Evolutionary conservation across 2,888 invertebrate genomes (phyloP), one percentile per base, ranked within the genome.

Genomic region (Folsomia candida): DNA sequence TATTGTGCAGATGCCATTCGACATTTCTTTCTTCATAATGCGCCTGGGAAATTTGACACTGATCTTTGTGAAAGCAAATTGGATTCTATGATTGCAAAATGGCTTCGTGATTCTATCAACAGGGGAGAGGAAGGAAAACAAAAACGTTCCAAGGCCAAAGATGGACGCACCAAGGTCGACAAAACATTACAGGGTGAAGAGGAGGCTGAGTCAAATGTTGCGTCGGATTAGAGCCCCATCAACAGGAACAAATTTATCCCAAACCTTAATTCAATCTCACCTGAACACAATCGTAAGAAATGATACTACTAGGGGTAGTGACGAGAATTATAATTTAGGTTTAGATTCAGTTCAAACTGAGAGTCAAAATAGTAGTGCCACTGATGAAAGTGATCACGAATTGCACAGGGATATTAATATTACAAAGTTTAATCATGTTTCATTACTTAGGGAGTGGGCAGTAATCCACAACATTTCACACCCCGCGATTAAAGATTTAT

Each of bases 381-480:
- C n/a, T n/a, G n/a, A n/a, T n/a, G n/a, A n/a, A n/a, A n/a, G n/a
- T n/a, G n/a, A n/a, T n/a, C n/a, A n/a, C n/a, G n/a, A n/a, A n/a
- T n/a, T n/a, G n/a, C n/a, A n/a, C n/a, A n/a, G n/a, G n/a, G n/a
- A n/a, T n/a, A n/a, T n/a, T n/a, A n/a, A n/a, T n/a, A n/a, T n/a
- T n/a, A n/a, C n/a, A n/a, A n/a, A n/a, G n/a, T n/a, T n/a, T n/a
- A n/a, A n/a, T n/a, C n/a, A n/a, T n/a, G n/a, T n/a, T n/a, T 47
- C 47, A 47, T 11, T 47, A 18, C 47, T 47, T 47, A 47, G 47
- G 18, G 57, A 57, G 6, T 57, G 60, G 27, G 22, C 14, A 14
- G 26, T 60, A 3, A 11, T 6, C 9, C 67, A 67, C 26, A 67
- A 67, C 20, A 60, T 67, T 22, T 60, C 60, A 22, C 60, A 67